Conservation (phyloP, 2,113 vertebrate species). For the Phycodurus eques region DNA sequence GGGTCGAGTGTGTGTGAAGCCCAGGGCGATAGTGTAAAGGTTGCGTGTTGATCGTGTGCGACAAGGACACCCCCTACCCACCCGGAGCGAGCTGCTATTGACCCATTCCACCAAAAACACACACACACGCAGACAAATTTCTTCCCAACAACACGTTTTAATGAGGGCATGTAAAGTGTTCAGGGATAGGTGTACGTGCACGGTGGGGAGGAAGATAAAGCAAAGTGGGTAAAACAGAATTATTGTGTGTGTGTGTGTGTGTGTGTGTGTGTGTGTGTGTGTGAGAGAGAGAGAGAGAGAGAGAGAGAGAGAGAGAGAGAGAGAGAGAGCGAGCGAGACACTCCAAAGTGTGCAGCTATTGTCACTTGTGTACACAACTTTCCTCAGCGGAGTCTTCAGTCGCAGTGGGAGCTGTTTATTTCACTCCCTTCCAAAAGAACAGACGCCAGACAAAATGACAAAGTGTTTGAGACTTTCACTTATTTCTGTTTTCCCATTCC, state of each 20-base stretch:
- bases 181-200: constrained; percentile 2
- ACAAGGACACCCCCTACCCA: constrained; percentile 23
- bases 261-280: no score
- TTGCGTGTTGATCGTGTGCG: constrained; percentile 24
- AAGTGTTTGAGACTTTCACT: not conserved
- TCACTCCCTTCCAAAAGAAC: constrained; percentile 18
- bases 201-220: constrained; percentile 18
- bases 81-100: constrained; percentile 13
- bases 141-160: constrained; percentile 26
- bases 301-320: not conserved
- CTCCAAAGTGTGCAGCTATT: constrained; percentile 39
- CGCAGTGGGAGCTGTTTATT: constrained; percentile 50
- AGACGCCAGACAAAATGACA: not conserved
- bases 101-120: not conserved
- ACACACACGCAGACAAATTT: not conserved
- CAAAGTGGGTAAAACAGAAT: constrained; percentile 23
- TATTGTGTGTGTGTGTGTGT: constrained; percentile 35
- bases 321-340: constrained; percentile 20
- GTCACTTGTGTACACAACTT: constrained; percentile 31
- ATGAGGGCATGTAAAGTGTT: constrained; percentile 40
- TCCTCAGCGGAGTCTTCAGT: constrained; percentile 24
- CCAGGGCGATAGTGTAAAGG: constrained; percentile 35
- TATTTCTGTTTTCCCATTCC: not conserved
- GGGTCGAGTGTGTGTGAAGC: constrained; percentile 28
- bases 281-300: no score